phyloP scores from a whole-genome alignment of 2,113 vertebrate species.

The Chloropsis hardwickii region DNA sequence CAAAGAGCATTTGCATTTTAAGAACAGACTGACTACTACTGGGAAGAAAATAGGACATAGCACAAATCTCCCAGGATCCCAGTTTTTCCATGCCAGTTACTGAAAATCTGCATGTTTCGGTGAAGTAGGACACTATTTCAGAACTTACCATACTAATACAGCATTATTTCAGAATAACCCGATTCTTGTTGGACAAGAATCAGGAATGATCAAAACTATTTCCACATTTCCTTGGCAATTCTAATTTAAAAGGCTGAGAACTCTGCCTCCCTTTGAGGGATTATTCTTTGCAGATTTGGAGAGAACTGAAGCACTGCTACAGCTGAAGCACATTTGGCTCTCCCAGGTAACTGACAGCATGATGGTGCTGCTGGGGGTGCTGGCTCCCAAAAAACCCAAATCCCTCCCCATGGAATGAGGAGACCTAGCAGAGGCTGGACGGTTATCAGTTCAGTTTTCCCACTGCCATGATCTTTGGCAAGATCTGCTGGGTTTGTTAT shows the following conservation, averaged over 20 bases:
- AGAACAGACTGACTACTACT: not conserved
- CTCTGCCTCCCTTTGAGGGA: not conserved
- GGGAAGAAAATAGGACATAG: not conserved
- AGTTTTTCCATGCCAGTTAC: not conserved
- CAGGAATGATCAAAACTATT: not conserved
- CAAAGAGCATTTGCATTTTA: not conserved
- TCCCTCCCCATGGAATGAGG: not conserved
- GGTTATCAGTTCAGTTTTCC: not conserved
- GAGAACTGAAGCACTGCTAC: not conserved
- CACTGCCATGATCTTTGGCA: not conserved
- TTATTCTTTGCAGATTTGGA: not conserved
- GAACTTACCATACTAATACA: not conserved
- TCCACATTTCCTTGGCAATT: not conserved
- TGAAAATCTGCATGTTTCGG: not conserved
- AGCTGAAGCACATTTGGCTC: not conserved
- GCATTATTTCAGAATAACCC: not conserved
- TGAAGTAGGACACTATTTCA: not conserved
- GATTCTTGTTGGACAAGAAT: not conserved
- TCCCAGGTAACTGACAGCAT: not conserved
- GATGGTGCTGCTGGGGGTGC: not conserved
- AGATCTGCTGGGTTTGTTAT: not conserved
- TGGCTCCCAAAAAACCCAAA: not conserved
- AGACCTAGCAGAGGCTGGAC: not conserved
- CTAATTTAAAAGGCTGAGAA: not conserved
- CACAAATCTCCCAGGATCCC: not conserved